These are phyloP conservation scores for Mastomys coucha DNA, from an alignment of 2,113 vertebrate species.

Conservation along the genomic window DNA sequence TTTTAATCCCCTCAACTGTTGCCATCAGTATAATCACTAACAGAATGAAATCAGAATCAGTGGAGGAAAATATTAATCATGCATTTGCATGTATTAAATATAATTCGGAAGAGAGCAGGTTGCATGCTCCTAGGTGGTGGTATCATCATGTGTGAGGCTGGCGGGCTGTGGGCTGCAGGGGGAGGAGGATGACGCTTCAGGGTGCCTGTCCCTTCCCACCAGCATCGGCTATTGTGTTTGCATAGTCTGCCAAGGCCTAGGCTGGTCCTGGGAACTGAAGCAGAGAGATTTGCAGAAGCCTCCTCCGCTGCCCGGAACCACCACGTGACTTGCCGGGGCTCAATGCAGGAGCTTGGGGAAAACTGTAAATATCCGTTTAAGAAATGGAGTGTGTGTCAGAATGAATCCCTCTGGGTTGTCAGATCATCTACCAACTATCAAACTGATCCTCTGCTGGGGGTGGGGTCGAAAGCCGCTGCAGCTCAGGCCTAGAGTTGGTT, in stretches of 20 bases:
- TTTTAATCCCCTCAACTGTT: slow-evolving; percentile 81
- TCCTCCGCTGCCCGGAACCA: background rate
- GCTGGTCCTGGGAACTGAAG: background rate
- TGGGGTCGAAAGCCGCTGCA: background rate
- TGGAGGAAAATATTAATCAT: slow-evolving; percentile 82
- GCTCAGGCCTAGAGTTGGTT: background rate
- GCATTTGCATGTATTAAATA: slow-evolving; percentile 78
- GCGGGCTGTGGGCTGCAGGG: slow-evolving; percentile 19
- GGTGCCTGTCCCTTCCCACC: background rate
- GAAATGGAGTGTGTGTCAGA: background rate
- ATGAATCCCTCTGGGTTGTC: background rate
- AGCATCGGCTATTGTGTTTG: background rate
- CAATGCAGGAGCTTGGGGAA: background rate
- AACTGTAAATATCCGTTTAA: background rate
- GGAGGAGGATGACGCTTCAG: background rate
- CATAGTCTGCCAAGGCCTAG: background rate
- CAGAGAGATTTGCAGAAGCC: background rate
- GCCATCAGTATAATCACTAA: slow-evolving; percentile 81
- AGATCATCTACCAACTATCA: background rate
- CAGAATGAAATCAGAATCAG: slow-evolving; percentile 83
- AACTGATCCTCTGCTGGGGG: background rate
- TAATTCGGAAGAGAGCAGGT: slow-evolving; percentile 55
- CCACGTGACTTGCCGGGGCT: background rate
- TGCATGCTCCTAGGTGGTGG: slow-evolving; percentile 55
- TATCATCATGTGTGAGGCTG: slow-evolving; percentile 46